Conservation (phyloP, 2,888 invertebrate genomes). For the Rhamnusium bicolor region DNA sequence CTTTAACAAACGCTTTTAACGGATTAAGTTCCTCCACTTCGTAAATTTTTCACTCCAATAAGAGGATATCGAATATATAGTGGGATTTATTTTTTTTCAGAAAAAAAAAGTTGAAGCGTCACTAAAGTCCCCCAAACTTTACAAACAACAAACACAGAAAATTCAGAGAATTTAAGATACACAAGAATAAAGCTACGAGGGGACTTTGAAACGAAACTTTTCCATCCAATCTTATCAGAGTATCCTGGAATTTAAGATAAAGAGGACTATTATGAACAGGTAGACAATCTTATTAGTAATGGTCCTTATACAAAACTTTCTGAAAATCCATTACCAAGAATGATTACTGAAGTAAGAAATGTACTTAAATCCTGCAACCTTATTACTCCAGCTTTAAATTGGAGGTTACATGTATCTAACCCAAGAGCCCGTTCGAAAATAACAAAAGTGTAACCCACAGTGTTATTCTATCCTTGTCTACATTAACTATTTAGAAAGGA, state of each 20-base stretch:
- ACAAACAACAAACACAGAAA: background rate
- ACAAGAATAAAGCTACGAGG: background rate
- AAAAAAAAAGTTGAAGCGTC: background rate
- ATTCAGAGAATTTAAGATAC: background rate
- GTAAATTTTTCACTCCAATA: slow-evolving; percentile 5
- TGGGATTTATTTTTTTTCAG: background rate
- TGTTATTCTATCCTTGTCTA: too few relatives aligned
- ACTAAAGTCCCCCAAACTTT: background rate
- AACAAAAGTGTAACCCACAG: too few relatives aligned
- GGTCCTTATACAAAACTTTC: too few relatives aligned
- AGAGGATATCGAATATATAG: background rate
- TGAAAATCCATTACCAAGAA: too few relatives aligned
- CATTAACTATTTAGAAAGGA: too few relatives aligned
- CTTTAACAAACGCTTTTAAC: slow-evolving; percentile 31
- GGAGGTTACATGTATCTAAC: too few relatives aligned
- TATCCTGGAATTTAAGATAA: background rate
- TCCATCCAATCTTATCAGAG: background rate
- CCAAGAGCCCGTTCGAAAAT: background rate
- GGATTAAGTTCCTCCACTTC: slow-evolving; percentile 27
- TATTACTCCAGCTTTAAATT: too few relatives aligned
- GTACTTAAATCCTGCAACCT: too few relatives aligned
- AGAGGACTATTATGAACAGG: background rate
- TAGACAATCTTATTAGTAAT: too few relatives aligned
- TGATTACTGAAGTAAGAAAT: too few relatives aligned
- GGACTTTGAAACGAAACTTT: background rate